Evolutionary conservation across 2,888 invertebrate genomes (phyloP).

Genomic region (Phoenoteleia sp.): DNA sequence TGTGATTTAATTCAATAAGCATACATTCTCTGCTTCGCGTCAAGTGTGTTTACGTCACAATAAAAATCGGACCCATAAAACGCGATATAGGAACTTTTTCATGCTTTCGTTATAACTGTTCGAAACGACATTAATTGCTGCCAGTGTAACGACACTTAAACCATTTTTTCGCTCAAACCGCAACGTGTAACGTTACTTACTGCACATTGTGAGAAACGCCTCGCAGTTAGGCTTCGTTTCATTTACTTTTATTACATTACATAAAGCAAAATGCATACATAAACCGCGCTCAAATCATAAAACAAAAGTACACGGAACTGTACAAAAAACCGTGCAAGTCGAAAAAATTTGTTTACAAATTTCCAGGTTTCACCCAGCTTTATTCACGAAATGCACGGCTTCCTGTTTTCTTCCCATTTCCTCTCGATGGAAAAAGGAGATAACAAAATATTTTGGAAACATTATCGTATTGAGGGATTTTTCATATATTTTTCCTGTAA

Average conservation of each 20-base stretch:
- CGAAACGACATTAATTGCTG: conserved; percentile 16
- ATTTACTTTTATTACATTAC: conserved; percentile 31
- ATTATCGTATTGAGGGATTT: too few species aligned
- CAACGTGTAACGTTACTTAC: conserved; percentile 31
- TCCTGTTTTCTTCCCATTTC: conserved; percentile 12
- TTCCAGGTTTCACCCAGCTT: conserved; percentile 13
- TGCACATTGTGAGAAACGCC: conserved; percentile 14
- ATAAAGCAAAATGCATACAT: conserved; percentile 32
- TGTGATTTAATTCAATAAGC: too few species aligned
- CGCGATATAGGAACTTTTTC: neutral
- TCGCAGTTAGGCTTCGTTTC: neutral
- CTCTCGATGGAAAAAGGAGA: too few species aligned
- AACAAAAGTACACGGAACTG: conserved; percentile 24
- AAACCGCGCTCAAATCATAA: conserved; percentile 6
- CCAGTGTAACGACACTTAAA: neutral
- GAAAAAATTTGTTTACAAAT: conserved; percentile 26
- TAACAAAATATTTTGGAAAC: too few species aligned
- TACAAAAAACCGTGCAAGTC: neutral
- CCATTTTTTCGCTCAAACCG: conserved; percentile 21
- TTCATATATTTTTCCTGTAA: too few species aligned
- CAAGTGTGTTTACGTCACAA: neutral
- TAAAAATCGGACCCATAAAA: neutral
- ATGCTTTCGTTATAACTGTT: neutral
- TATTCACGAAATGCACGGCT: conserved; percentile 11
- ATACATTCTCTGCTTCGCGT: too few species aligned